phyloP scores from a whole-genome alignment of 2,797 vertebrate genomes.

The Champsocephalus esox region DNA sequence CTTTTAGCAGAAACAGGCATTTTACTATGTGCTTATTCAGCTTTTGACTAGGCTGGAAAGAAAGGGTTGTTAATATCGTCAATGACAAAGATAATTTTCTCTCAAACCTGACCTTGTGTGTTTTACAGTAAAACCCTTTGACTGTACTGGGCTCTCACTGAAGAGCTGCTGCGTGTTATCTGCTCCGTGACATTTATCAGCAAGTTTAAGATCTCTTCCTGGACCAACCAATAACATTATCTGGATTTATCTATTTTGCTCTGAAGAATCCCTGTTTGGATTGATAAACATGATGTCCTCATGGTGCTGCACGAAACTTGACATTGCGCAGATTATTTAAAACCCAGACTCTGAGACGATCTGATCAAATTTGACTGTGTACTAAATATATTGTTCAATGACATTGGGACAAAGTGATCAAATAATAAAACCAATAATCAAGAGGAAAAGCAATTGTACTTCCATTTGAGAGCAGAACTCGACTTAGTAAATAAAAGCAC shows the following conservation, averaged over 20 bases:
- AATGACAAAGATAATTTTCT: neutral
- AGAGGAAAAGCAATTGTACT: neutral
- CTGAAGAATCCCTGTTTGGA: neutral
- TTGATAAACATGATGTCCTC: neutral
- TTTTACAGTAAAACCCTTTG: constrained; percentile 14
- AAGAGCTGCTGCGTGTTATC: constrained; percentile 1
- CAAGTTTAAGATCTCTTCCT: constrained; percentile 27
- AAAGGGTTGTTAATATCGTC: constrained; percentile 2
- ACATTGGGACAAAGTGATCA: neutral
- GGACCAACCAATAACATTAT: constrained; percentile 12
- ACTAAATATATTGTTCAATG: neutral
- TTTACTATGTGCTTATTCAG: constrained; percentile 11
- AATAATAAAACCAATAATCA: neutral
- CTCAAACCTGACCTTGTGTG: constrained; percentile 7
- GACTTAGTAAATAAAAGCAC: neutral
- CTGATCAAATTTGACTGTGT: neutral
- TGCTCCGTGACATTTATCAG: constrained; percentile 30
- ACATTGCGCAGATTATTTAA: constrained; percentile 16
- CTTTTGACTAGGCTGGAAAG: constrained; percentile 12
- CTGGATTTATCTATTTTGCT: neutral
- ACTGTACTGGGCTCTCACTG: neutral
- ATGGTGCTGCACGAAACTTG: neutral
- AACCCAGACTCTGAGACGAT: neutral
- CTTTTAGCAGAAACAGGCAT: constrained; percentile 15
- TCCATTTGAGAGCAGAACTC: neutral